Base-by-base conservation (phyloP, 1,140 invertebrate species). In the Lanistes nyassanus region DNA sequence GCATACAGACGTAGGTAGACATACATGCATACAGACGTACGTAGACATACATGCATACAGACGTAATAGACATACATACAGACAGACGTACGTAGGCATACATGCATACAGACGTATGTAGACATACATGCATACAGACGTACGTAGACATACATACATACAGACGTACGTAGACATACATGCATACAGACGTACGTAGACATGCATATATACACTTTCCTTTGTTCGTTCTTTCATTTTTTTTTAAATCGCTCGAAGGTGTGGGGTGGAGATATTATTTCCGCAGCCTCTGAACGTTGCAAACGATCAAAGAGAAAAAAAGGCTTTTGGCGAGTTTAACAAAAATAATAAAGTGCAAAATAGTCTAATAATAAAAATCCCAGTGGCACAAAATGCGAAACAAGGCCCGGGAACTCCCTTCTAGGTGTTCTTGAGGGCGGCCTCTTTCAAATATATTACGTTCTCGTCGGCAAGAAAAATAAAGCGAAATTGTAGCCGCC, bases 51-150 rank as follows among this genome's bases (percentile, higher is more conserved):
- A 42, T 34, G 4, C 34, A 42, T 5, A 42, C 34, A 5, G 0
- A 42, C 64, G 39, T 34, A 36, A 34, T 36, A 65, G 29, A 65
- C 64, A 19, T 36, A 65, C 13, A 34, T 36, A 65, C 64, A 65
- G 29, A 65, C 64, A 65, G 31, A 66, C 31, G 16, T 2, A 31
- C 64, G 6, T 36, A 34, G 5, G 39, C 64, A 2, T 36, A 2
- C 31, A 34, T 34, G 2, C 64, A 6, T 36, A 34, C 9, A 21
- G n/a, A n/a, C n/a, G n/a, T n/a, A n/a, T n/a, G n/a, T n/a, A n/a
- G n/a, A n/a, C n/a, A n/a, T n/a, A n/a, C n/a, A n/a, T n/a, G n/a
- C n/a, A n/a, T n/a, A n/a, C n/a, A n/a, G n/a, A n/a, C n/a, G n/a
- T n/a, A n/a, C n/a, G n/a, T n/a, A n/a, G n/a, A n/a, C n/a, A n/a